Percentiles rank a stretch among this genome's conserved stretches.
Conservation (phyloP, 2,797 vertebrate genomes). For the Halcyon smyrnensis region DNA sequence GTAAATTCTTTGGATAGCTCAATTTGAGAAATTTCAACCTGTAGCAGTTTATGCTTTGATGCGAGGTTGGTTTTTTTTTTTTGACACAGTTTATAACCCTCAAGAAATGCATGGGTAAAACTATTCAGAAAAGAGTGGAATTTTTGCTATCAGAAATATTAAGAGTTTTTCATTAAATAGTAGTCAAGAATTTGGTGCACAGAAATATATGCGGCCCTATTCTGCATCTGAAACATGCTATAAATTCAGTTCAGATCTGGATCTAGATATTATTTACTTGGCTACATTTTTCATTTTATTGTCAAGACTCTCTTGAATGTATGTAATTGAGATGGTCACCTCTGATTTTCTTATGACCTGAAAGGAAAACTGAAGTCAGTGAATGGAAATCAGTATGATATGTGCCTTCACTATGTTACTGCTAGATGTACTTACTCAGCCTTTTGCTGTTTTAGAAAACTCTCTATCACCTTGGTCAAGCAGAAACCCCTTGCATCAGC, state of each 20-base stretch:
- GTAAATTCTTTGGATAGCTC: neutral
- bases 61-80: too few species aligned
- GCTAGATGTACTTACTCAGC: neutral
- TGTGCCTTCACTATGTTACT: neutral
- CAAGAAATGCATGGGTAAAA: neutral
- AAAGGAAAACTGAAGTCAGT: neutral
- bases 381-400: neutral
- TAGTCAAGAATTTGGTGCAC: neutral
- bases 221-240: neutral
- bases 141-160: neutral
- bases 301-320: neutral
- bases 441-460: slow-evolving; percentile 13
- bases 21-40: neutral
- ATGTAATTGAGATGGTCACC: neutral
- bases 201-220: fast-evolving
- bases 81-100: neutral
- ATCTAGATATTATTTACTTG: neutral
- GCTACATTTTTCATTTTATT: neutral
- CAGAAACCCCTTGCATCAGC: neutral
- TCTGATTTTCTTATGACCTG: neutral
- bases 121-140: neutral
- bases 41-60: neutral
- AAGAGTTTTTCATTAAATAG: neutral
- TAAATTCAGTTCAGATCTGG: neutral
- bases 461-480: neutral